These are phyloP conservation scores for Drosophila suboccidentalis DNA, from an alignment of 2,888 invertebrate genomes.

Conservation along the genomic window DNA sequence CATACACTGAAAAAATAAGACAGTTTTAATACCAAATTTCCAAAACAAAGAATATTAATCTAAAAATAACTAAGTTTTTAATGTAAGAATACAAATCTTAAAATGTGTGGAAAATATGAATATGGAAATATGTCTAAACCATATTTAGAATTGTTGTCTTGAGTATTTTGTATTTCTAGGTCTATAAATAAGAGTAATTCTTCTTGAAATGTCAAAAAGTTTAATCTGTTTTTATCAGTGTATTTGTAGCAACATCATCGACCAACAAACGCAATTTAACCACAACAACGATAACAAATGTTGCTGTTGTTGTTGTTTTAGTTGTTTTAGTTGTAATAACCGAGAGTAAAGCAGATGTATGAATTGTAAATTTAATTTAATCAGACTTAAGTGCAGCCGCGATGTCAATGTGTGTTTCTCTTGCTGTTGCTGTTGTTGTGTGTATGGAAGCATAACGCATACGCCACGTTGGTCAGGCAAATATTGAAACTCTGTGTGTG, in stretches of 20 bases:
- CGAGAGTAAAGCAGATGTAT: constrained; percentile 41
- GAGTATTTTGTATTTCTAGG: too few relatives aligned
- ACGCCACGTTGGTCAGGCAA: constrained; percentile 54
- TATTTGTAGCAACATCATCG: background rate
- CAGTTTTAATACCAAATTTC: too few relatives aligned
- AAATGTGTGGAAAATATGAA: too few relatives aligned
- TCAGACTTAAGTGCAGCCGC: constrained; percentile 68
- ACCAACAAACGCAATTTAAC: constrained; percentile 1
- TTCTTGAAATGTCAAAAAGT: too few relatives aligned
- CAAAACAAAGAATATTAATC: too few relatives aligned
- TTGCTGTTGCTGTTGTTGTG: constrained; percentile 10
- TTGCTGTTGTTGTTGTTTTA: background rate
- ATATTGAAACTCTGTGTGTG: constrained; percentile 48
- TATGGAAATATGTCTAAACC: too few relatives aligned
- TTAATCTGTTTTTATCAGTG: too few relatives aligned
- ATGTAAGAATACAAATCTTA: too few relatives aligned
- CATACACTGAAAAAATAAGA: background rate
- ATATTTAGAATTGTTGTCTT: too few relatives aligned
- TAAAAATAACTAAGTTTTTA: too few relatives aligned
- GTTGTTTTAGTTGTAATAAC: constrained; percentile 22
- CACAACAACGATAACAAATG: constrained; percentile 8
- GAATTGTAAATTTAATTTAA: constrained; percentile 77
- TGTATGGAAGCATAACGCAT: constrained; percentile 45
- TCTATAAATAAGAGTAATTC: too few relatives aligned
- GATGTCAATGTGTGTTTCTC: constrained; percentile 16